Conservation (phyloP, 2,797 vertebrate genomes). For the Menidia menidia region DNA sequence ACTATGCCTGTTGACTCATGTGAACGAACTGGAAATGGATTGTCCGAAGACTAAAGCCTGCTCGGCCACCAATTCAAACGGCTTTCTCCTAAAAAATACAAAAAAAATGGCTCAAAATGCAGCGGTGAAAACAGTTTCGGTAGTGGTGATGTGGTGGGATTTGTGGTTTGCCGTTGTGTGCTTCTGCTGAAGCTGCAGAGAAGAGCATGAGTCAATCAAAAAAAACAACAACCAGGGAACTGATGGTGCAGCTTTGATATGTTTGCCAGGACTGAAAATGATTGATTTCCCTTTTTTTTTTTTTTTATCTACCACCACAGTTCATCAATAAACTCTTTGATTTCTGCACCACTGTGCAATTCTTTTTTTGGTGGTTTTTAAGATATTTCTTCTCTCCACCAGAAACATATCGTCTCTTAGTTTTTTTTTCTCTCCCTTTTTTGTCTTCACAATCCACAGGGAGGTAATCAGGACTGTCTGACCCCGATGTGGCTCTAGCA, state of each 20-base stretch:
- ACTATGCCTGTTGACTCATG: constrained; percentile 33
- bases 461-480: constrained; percentile 23
- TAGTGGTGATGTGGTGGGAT: background rate
- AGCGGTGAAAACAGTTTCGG: constrained; percentile 3
- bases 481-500: constrained; percentile 56
- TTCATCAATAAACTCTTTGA: constrained; percentile 22
- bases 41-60: constrained; percentile 19
- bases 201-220: constrained; percentile 6
- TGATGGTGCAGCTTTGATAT: background rate
- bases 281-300: background rate
- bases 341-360: constrained; percentile 3
- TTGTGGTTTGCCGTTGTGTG: background rate
- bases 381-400: background rate
- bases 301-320: constrained; percentile 6
- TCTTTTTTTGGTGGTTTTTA: constrained; percentile 5
- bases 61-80: constrained; percentile 26
- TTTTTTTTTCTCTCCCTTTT: background rate
- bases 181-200: background rate
- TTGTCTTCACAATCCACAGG: constrained; percentile 6
- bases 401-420: constrained; percentile 6
- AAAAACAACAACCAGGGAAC: background rate
- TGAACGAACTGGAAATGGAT: constrained; percentile 45
- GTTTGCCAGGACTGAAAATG: background rate
- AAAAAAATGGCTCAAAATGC: constrained; percentile 9
- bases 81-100: constrained; percentile 25